phyloP scores from a whole-genome alignment of 2,888 invertebrate genomes.

The Anticlea derivata region DNA sequence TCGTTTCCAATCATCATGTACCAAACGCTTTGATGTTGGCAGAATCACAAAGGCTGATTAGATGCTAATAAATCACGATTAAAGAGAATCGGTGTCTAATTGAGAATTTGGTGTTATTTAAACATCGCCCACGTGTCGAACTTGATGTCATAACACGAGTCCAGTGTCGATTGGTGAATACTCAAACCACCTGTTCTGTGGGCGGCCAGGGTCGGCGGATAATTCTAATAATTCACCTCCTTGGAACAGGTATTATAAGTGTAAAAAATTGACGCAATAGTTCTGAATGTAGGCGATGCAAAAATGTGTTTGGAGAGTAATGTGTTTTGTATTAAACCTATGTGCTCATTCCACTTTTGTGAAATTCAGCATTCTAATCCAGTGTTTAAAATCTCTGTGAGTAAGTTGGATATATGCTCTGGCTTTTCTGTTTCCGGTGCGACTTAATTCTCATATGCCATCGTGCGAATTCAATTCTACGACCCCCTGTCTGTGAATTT shows the following conservation, averaged over 20 bases:
- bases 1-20: slow-evolving; percentile 19
- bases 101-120: slow-evolving; percentile 44
- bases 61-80: slow-evolving; percentile 27
- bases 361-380: too few species aligned
- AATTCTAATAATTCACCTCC: slow-evolving; percentile 49
- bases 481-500: slow-evolving; percentile 83
- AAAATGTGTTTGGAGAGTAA: too few species aligned
- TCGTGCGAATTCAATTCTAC: slow-evolving; percentile 80
- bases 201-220: slow-evolving; percentile 66
- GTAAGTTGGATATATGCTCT: slow-evolving; percentile 13
- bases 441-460: slow-evolving; percentile 67
- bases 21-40: slow-evolving; percentile 16
- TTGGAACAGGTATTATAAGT: slow-evolving; percentile 45
- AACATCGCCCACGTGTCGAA: slow-evolving; percentile 53
- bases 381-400: neutral
- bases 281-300: slow-evolving; percentile 34
- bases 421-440: slow-evolving; percentile 60
- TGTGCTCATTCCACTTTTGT: neutral
- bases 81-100: slow-evolving; percentile 36
- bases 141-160: slow-evolving; percentile 50
- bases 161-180: slow-evolving; percentile 55
- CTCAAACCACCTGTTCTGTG: slow-evolving; percentile 72
- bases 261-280: slow-evolving; percentile 32
- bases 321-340: neutral
- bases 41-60: slow-evolving; percentile 22